Percentiles rank a stretch among this genome's conserved stretches.
These are phyloP conservation scores for Argyra leucocephala DNA, from an alignment of 2,888 invertebrate species.

Conservation along the genomic window DNA sequence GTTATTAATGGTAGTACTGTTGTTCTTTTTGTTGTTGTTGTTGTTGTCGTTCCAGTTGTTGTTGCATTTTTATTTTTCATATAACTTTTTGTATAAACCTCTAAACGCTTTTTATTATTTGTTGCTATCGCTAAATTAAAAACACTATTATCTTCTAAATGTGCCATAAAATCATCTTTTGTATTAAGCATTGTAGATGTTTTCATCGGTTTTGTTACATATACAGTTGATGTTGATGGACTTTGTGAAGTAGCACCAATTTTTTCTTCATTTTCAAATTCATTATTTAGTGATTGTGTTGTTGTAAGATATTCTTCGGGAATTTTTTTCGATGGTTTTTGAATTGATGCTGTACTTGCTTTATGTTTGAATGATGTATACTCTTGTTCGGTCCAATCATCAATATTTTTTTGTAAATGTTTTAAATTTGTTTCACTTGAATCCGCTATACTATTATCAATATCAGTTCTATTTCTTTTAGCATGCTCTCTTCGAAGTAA, in stretches of 20 bases:
- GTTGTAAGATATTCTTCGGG: conserved; percentile 68
- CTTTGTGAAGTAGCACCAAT: conserved; percentile 26
- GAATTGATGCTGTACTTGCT: conserved; percentile 49
- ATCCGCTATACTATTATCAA: conserved; percentile 18
- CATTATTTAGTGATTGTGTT: conserved; percentile 43
- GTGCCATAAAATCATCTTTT: conserved; percentile 19
- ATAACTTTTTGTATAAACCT: conserved; percentile 23
- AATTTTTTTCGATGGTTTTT: conserved; percentile 62
- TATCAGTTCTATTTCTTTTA: conserved; percentile 26
- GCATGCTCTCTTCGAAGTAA: conserved; percentile 44
- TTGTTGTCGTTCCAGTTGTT: conserved; percentile 21
- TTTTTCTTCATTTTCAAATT: conserved; percentile 31
- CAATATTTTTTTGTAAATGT: conserved; percentile 70
- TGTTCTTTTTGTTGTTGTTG: conserved; percentile 37
- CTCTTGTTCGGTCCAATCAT: conserved; percentile 74
- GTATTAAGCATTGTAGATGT: conserved; percentile 32
- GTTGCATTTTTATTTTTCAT: conserved; percentile 21
- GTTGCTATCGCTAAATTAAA: conserved; percentile 27
- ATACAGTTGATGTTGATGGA: conserved; percentile 27
- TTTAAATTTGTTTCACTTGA: conserved; percentile 50
- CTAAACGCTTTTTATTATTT: conserved; percentile 34
- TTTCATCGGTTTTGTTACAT: conserved; percentile 32
- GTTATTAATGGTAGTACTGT: neutral
- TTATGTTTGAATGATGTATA: conserved; percentile 50
- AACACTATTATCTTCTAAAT: conserved; percentile 28